Evolutionary conservation across 2,888 invertebrate species (phyloP), one percentile per base, ranked within the genome.

Genomic region (Archips crataeganus): DNA sequence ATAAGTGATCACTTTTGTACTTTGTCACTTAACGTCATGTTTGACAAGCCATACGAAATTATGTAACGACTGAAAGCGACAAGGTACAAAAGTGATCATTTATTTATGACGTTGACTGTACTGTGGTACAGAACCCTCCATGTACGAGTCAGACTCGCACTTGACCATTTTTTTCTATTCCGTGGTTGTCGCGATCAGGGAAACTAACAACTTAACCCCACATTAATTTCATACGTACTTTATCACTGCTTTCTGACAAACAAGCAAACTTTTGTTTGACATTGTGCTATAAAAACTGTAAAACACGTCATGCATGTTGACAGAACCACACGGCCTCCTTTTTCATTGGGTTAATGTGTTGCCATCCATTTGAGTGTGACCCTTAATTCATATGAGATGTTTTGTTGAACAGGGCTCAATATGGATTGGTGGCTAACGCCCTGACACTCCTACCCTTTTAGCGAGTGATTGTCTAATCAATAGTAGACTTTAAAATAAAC

Each of bases 371-470:
- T n/a, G 42, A 11, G 0, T n/a, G 10, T 57, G 63, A 57, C 3
- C 63, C 54, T 10, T 47, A 8, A 8, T 32, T 54, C 10, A n/a
- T 11, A 63, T 8, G 47, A 11, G 36, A 15, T 3, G 0, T 23
- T 0, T 15, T 6, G 0, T 6, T 9, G 10, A 23, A 13, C 10
- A 5, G 34, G 54, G 57, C 3, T 59, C 36, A 39, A 15, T 34
- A n/a, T 3, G 36, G 23, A 34, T 32, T 59, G 45, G 57, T 8
- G 15, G 39, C 64, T 60, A 6, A 45, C 45, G 42, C 32, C 49
- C 34, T 42, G 23, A 45, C 61, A 61, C 71, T 61, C 66, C 66
- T 51, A 39, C 51, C 42, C 66, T 61, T 61, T 71, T 66, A 71
- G 59, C 39, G 32, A 10, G 61, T 57, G 15, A 57, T 70, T 64